phyloP scores from a whole-genome alignment of 2,888 invertebrate species.

The Tridacna crocea region DNA sequence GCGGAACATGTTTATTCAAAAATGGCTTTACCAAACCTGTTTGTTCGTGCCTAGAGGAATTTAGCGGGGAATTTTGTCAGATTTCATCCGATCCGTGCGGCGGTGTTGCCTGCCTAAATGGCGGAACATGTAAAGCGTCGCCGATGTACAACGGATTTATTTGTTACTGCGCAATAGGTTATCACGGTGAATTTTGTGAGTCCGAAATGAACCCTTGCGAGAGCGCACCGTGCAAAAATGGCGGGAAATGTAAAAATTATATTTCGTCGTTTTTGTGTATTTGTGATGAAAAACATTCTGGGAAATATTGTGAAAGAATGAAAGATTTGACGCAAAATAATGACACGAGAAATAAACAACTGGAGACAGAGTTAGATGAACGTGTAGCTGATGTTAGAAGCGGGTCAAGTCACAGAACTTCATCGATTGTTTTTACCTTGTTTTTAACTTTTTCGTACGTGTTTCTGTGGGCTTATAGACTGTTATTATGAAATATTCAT shows the following conservation, averaged over 20 bases:
- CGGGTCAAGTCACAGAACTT: neutral
- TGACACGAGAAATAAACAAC: slow-evolving; percentile 7
- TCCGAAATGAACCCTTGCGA: slow-evolving; percentile 61
- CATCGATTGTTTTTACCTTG: neutral
- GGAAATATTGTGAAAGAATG: slow-evolving; percentile 62
- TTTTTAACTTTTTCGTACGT: neutral
- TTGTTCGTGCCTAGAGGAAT: slow-evolving; percentile 64
- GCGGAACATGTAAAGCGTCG: slow-evolving; percentile 65
- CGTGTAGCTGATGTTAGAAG: neutral
- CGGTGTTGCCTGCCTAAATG: slow-evolving; percentile 64
- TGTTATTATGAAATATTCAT: neutral
- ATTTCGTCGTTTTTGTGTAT: slow-evolving; percentile 66
- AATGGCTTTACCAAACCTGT: slow-evolving; percentile 42
- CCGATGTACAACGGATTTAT: slow-evolving; percentile 62
- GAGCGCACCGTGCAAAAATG: slow-evolving; percentile 66
- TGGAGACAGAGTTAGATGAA: neutral
- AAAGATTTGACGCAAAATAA: slow-evolving; percentile 24
- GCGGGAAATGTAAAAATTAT: slow-evolving; percentile 68
- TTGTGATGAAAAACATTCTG: slow-evolving; percentile 61
- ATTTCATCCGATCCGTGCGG: slow-evolving; percentile 62
- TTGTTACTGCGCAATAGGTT: slow-evolving; percentile 62
- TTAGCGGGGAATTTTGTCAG: slow-evolving; percentile 69
- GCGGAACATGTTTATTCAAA: slow-evolving; percentile 62
- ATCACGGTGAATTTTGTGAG: slow-evolving; percentile 71
- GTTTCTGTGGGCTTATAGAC: neutral